phyloP scores from a whole-genome alignment of 2,113 vertebrate genomes.

The Odocoileus virginianus region DNA sequence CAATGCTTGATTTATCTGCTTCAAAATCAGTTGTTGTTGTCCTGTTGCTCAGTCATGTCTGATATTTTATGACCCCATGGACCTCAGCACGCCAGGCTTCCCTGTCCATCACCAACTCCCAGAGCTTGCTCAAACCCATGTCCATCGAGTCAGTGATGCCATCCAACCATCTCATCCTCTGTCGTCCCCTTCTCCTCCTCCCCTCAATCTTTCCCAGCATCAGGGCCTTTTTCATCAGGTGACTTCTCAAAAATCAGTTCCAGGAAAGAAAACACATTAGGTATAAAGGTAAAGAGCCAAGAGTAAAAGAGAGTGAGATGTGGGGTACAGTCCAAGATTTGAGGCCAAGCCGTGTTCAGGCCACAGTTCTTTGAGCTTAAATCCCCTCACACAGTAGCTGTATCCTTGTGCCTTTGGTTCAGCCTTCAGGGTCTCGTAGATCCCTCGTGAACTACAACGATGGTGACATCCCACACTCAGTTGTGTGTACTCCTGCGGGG shows the following conservation, averaged over 20 bases:
- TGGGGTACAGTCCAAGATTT: rapidly evolving
- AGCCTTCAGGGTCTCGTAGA: rapidly evolving
- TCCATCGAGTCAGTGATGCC: neutral
- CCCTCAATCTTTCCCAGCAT: neutral
- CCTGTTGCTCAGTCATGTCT: neutral
- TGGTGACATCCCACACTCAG: rapidly evolving
- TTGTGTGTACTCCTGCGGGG: rapidly evolving
- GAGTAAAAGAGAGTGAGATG: neutral
- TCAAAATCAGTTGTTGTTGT: neutral
- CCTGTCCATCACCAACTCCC: neutral
- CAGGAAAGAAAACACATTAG: neutral
- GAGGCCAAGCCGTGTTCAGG: rapidly evolving
- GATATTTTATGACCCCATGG: neutral
- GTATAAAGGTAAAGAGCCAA: neutral
- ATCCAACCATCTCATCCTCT: neutral
- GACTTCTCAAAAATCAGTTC: neutral
- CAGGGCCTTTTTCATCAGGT: neutral
- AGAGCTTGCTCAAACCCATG: neutral
- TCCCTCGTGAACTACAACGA: rapidly evolving
- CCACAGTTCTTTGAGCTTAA: neutral
- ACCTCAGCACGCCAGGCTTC: neutral
- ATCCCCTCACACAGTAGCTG: rapidly evolving
- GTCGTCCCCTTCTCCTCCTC: neutral
- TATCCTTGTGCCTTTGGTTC: rapidly evolving
- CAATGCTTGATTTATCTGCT: neutral